These are phyloP conservation scores for Apeltes quadracus DNA, from an alignment of 2,113 vertebrate species.

Conservation along the genomic window DNA sequence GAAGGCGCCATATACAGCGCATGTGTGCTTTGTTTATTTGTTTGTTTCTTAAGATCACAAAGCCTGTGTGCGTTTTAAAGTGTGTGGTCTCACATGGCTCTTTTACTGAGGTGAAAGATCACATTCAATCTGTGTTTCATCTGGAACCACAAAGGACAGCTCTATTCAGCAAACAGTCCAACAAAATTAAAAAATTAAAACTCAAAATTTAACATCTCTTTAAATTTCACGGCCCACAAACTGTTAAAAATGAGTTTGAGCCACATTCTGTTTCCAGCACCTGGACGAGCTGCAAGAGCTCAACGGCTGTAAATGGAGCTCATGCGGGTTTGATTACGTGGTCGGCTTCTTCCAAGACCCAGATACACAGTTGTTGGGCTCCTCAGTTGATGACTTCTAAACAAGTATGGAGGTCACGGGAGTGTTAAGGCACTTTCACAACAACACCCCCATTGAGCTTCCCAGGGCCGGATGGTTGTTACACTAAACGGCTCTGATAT, in stretches of 20 bases:
- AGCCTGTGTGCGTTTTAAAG: constrained; percentile 12
- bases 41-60: constrained; percentile 9
- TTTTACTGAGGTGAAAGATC: constrained; percentile 28
- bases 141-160: background rate
- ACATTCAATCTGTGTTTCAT: constrained; percentile 1
- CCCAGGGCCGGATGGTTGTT: no score
- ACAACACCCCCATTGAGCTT: no score
- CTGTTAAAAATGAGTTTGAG: background rate
- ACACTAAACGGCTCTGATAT: no score
- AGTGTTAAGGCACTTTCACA: no score
- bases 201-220: constrained; percentile 21
- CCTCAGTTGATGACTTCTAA: no score
- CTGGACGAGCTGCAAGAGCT: constrained; percentile 11
- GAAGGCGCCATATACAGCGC: background rate
- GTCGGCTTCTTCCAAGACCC: constrained; percentile 15
- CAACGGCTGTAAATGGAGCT: constrained; percentile 26
- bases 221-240: background rate
- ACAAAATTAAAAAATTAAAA: constrained; percentile 11
- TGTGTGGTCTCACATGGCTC: background rate
- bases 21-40: constrained; percentile 2
- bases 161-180: background rate
- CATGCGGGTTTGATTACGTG: constrained; percentile 51
- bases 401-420: constrained; percentile 11
- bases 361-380: no score
- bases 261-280: constrained; percentile 6